A percentile compares a stretch with the other conserved stretches of the same genome.
Conservation (phyloP, 2,113 vertebrate genomes). For the Proteles cristata region DNA sequence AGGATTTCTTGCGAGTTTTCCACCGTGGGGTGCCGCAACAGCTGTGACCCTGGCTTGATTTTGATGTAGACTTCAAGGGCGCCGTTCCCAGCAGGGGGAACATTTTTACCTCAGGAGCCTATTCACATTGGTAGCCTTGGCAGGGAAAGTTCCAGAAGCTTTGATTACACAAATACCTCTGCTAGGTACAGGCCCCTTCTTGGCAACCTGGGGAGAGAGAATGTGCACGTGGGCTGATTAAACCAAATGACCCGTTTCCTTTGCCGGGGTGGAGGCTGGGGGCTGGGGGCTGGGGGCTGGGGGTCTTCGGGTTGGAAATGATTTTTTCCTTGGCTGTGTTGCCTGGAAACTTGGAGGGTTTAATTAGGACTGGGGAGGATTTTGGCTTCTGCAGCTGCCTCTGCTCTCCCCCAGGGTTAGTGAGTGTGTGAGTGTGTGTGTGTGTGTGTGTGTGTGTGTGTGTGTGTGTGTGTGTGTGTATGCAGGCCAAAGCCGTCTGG, state of each 20-base stretch:
- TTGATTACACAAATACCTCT: slow-evolving; percentile 73
- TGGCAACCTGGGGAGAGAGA: slow-evolving; percentile 75
- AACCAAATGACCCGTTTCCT: slow-evolving; percentile 76
- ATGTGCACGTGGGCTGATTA: slow-evolving; percentile 72
- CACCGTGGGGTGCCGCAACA: slow-evolving; percentile 69
- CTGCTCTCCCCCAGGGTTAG: slow-evolving; percentile 58
- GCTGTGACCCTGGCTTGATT: slow-evolving; percentile 77
- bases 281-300: neutral
- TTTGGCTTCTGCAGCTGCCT: slow-evolving; percentile 67
- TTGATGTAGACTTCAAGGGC: slow-evolving; percentile 81
- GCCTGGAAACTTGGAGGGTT: slow-evolving; percentile 76
- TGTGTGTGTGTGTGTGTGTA: neutral
- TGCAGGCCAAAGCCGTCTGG: slow-evolving; percentile 3
- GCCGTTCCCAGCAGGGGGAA: slow-evolving; percentile 78
- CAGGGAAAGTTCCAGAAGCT: slow-evolving; percentile 73
- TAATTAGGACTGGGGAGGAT: slow-evolving; percentile 70
- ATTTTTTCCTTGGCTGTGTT: slow-evolving; percentile 73
- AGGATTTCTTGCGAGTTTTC: slow-evolving; percentile 73
- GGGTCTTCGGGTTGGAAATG: slow-evolving; percentile 62
- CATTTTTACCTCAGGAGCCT: slow-evolving; percentile 73
- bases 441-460: neutral
- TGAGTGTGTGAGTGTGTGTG: neutral
- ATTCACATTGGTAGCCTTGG: slow-evolving; percentile 74
- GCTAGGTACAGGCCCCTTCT: slow-evolving; percentile 55
- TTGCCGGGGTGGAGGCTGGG: slow-evolving; percentile 29